Base-by-base conservation (phyloP, 2,888 invertebrate species). In the Nipponacmea schrenckii region DNA sequence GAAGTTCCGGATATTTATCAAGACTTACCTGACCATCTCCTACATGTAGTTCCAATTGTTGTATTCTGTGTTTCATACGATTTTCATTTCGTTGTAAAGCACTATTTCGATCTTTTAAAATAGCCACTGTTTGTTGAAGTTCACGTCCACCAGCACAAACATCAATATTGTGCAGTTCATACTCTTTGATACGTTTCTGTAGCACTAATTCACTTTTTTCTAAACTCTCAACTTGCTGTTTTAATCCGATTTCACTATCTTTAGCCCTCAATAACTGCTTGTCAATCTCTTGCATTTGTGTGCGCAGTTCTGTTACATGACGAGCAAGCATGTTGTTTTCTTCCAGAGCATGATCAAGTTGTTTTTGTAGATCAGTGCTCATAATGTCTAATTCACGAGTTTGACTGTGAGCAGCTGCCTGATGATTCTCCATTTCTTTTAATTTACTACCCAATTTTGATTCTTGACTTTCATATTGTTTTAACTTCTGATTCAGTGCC, bases 41-140 rank as follows among this genome's bases (percentile, higher is more conserved):
- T 64, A 69, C 78, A 10, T 39, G 39, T 39, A 39, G 39, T 72
- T 85, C 84, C 48, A 84, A 74, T 72, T 84, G 83, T 65, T 83
- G 81, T 10, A 85, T 74, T 69, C 81, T 74, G 56, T 77, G 80
- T 72, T 81, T 83, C 39, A 85, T 74, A 26, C 79, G 80, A 72
- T 80, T 81, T 69, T 84, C 83, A 74, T 76, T 82, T n/a, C 83
- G 71, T 76, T 84, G 83, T 39, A 82, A 68, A 68, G 81, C 82
- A 62, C 77, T 77, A 63, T 85, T 56, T 64, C 79, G 80, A 67
- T 85, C 84, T 70, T 81, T 83, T 70, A 83, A 64, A 31, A 79
- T 72, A 14, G 77, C 77, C 63, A 81, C 79, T 3, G 70, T 74
- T 70, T 83, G 81, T 64, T 82, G 81, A 45, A 83, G 70, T 69